These are phyloP conservation scores for Lophochroa leadbeateri DNA, from an alignment of 2,113 vertebrate genomes.

Conservation along the genomic window DNA sequence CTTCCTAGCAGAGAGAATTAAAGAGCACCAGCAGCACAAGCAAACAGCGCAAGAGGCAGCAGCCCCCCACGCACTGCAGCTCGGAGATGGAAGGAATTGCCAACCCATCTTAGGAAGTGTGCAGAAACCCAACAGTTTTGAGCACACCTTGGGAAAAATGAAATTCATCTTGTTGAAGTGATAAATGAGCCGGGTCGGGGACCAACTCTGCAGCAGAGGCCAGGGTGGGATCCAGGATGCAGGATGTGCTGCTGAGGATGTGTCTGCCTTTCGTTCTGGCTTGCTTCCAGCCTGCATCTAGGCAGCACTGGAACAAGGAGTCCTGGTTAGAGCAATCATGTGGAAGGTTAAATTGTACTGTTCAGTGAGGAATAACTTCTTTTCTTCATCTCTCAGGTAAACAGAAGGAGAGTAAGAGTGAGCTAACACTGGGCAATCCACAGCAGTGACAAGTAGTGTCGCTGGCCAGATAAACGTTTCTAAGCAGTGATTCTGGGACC, in stretches of 20 bases:
- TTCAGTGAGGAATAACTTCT: background rate
- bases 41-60: background rate
- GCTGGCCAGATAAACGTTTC: background rate
- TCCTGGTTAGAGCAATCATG: accelerated
- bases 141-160: background rate
- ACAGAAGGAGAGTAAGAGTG: background rate
- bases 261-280: accelerated
- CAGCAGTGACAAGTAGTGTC: background rate
- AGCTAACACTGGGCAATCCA: background rate
- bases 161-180: background rate
- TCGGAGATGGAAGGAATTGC: background rate
- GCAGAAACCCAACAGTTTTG: background rate
- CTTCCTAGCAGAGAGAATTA: background rate
- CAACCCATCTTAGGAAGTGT: background rate
- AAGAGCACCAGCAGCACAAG: background rate
- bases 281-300: background rate
- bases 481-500: background rate
- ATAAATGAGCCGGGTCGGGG: accelerated
- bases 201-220: background rate
- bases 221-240: background rate
- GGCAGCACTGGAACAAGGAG: background rate
- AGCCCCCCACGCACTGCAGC: background rate
- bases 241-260: background rate
- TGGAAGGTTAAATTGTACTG: background rate
- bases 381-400: background rate